A percentile compares a stretch with the other conserved stretches of the same genome.
These are phyloP conservation scores for Taxidea taxus DNA, from an alignment of 2,113 vertebrate species.

Conservation along the genomic window DNA sequence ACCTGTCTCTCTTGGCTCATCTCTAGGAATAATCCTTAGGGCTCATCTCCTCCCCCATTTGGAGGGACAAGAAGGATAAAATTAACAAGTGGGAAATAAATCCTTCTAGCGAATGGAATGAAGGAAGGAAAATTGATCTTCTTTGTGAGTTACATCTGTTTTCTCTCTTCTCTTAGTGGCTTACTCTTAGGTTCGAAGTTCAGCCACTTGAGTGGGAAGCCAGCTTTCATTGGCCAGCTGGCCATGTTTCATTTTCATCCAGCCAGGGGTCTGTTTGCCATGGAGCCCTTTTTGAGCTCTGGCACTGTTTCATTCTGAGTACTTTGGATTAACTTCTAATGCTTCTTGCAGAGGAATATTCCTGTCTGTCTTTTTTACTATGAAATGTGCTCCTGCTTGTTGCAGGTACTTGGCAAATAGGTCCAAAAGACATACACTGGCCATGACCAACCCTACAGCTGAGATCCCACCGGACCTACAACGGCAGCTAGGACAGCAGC, in stretches of 20 bases:
- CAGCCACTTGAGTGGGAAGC: neutral
- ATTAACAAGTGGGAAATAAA: neutral
- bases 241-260: neutral
- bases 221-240: slow-evolving; percentile 39
- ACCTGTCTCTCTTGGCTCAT: neutral
- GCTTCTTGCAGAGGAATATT: slow-evolving; percentile 79
- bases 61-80: neutral
- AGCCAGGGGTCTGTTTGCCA: slow-evolving; percentile 14
- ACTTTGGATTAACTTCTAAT: slow-evolving; percentile 70
- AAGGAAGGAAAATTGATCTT: slow-evolving; percentile 9
- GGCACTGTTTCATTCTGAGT: slow-evolving; percentile 3
- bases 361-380: slow-evolving; percentile 79
- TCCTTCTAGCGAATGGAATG: neutral
- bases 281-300: neutral
- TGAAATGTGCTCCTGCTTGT: slow-evolving; percentile 88
- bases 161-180: slow-evolving; percentile 43
- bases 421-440: slow-evolving; percentile 99
- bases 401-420: slow-evolving; percentile 99
- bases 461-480: slow-evolving; percentile 96
- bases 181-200: neutral
- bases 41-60: slow-evolving; percentile 29
- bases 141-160: neutral
- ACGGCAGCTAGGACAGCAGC: slow-evolving; percentile 92
- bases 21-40: neutral
- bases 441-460: slow-evolving; percentile 93